Conservation (phyloP, 2,888 invertebrate species). For the Mycogona germanica region DNA sequence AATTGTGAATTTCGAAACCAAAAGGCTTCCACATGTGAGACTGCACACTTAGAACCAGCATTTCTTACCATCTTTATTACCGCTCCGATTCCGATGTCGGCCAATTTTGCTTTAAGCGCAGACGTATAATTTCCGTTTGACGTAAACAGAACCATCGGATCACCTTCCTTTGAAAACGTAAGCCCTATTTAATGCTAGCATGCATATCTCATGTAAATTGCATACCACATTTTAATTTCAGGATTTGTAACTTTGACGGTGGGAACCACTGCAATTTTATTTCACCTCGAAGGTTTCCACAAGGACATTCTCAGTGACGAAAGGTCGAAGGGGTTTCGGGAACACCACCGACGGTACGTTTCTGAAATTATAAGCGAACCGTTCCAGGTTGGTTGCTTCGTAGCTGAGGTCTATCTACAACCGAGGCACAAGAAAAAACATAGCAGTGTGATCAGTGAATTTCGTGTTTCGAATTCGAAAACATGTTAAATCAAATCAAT, state of each 20-base stretch:
- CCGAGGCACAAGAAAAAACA: conserved; percentile 9
- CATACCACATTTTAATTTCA: no score
- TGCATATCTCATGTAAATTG: no score
- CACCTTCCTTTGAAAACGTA: conserved; percentile 28
- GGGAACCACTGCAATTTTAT: conserved; percentile 26
- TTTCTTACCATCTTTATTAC: conserved; percentile 38
- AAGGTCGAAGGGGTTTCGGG: conserved; percentile 34
- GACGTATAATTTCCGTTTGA: conserved; percentile 21
- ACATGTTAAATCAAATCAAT: no score
- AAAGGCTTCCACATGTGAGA: no score
- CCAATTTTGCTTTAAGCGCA: conserved; percentile 31
- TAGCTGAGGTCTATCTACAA: conserved; percentile 37
- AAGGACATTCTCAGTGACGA: conserved; percentile 35
- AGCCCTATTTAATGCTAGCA: no score
- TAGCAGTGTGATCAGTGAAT: no score
- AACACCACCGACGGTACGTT: conserved; percentile 31
- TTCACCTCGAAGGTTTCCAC: conserved; percentile 39
- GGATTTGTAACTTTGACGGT: conserved; percentile 18
- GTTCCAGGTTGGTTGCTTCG: conserved; percentile 37
- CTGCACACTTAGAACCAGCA: no score
- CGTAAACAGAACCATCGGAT: conserved; percentile 32
- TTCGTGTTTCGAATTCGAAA: no score
- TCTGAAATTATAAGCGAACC: conserved; percentile 37
- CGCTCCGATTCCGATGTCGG: conserved; percentile 37
- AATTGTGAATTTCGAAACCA: no score